Evolutionary conservation across 2,113 vertebrate genomes (phyloP).

Genomic region (Psettodes erumei): DNA sequence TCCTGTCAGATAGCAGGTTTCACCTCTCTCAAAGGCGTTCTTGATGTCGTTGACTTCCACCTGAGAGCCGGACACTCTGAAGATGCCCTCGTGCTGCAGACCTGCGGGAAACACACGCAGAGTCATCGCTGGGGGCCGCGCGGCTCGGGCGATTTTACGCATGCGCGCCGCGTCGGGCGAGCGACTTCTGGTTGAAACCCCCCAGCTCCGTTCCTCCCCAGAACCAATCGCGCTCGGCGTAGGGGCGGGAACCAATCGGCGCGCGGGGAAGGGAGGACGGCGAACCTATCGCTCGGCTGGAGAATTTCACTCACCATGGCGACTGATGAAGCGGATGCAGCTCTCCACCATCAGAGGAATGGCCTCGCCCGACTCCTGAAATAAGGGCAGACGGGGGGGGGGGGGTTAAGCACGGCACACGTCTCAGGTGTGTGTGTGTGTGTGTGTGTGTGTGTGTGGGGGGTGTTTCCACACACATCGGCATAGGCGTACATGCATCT

Average conservation of each 20-base stretch:
- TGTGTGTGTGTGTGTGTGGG: no score
- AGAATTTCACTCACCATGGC: slow-evolving; percentile 88
- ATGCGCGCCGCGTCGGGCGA: neutral
- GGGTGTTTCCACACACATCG: slow-evolving; percentile 46
- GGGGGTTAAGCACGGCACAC: slow-evolving; percentile 25
- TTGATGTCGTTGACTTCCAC: slow-evolving; percentile 99
- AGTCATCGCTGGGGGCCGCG: no score
- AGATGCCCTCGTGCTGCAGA: slow-evolving; percentile 96
- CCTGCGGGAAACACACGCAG: slow-evolving; percentile 77
- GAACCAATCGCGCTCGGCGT: slow-evolving; percentile 24
- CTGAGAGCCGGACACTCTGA: slow-evolving; percentile 97
- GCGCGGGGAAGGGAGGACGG: slow-evolving; percentile 21
- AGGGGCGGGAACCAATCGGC: slow-evolving; percentile 44
- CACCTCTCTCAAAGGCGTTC: slow-evolving; percentile 98
- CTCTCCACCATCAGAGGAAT: slow-evolving; percentile 98
- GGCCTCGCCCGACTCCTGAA: slow-evolving; percentile 90
- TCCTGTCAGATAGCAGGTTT: slow-evolving; percentile 5
- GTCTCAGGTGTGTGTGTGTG: no score
- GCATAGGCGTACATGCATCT: slow-evolving; percentile 45
- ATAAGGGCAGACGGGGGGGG: slow-evolving; percentile 2
- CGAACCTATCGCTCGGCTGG: slow-evolving; percentile 47
- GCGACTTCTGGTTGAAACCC: slow-evolving; percentile 1
- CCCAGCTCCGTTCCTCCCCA: slow-evolving; percentile 2
- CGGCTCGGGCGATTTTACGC: no score
- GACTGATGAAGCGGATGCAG: slow-evolving; percentile 98